Conservation (phyloP, 2,113 vertebrate species). For the Macquaria ambigua region DNA sequence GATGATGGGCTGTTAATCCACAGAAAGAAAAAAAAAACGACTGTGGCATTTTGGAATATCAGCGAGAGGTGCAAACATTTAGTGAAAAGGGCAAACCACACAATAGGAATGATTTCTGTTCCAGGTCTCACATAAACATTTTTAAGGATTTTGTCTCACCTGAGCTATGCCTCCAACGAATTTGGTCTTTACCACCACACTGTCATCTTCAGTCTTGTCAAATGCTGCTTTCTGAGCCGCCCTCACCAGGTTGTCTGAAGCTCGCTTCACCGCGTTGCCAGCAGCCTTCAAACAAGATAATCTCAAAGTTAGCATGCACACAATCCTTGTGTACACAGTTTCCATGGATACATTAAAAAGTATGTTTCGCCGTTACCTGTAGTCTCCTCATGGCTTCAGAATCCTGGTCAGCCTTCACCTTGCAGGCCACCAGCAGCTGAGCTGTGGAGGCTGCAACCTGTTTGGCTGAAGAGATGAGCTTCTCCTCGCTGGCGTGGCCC, state of each 20-base stretch:
- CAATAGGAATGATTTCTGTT: slow-evolving; percentile 23
- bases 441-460: slow-evolving; percentile 98
- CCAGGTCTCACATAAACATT: slow-evolving; percentile 6
- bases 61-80: slow-evolving; percentile 32
- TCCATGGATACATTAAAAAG: neutral
- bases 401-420: slow-evolving; percentile 97
- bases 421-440: slow-evolving; percentile 97
- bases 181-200: slow-evolving; percentile 96
- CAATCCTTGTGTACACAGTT: neutral
- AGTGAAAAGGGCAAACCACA: slow-evolving; percentile 59
- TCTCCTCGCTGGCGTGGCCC: slow-evolving; percentile 98
- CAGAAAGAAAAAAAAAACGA: slow-evolving; percentile 34
- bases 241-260: slow-evolving; percentile 97
- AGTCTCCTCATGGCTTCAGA: slow-evolving; percentile 98
- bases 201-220: slow-evolving; percentile 94
- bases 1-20: slow-evolving; percentile 54
- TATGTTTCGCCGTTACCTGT: slow-evolving; percentile 85
- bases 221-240: slow-evolving; percentile 98
- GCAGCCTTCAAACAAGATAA: slow-evolving; percentile 86
- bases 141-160: slow-evolving; percentile 82
- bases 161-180: slow-evolving; percentile 99
- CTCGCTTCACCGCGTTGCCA: slow-evolving; percentile 98
- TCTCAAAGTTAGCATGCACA: slow-evolving; percentile 16
- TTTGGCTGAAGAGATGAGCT: slow-evolving; percentile 98
- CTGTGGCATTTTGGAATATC: slow-evolving; percentile 50